Conservation (phyloP, 2,113 vertebrate genomes). For the Alosa alosa region DNA sequence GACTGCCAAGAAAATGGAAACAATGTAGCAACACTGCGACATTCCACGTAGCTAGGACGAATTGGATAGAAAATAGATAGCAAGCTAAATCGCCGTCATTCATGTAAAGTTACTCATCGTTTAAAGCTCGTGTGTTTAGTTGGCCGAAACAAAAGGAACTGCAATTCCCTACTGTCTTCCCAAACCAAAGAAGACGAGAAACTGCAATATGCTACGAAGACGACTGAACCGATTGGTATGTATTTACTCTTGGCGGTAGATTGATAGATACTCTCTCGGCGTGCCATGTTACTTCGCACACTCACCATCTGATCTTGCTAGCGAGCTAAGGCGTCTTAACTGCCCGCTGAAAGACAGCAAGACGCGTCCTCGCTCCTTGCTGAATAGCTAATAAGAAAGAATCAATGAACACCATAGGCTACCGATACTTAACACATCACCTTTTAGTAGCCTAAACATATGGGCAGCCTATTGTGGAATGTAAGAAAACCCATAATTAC, state of each 20-base stretch:
- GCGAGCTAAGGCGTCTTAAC: background rate
- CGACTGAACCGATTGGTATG: constrained; percentile 71
- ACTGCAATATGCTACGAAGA: constrained; percentile 70
- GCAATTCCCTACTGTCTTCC: constrained; percentile 52
- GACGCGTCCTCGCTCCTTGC: constrained; percentile 20
- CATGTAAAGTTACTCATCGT: constrained; percentile 68
- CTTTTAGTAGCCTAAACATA: background rate
- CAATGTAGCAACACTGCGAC: constrained; percentile 71
- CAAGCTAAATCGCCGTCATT: constrained; percentile 64
- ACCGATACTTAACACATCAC: background rate
- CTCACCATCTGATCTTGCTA: constrained; percentile 19
- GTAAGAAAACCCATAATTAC: background rate
- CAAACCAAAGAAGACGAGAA: constrained; percentile 47
- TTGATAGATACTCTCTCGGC: constrained; percentile 23
- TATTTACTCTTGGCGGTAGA: constrained; percentile 40
- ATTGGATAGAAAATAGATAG: constrained; percentile 68
- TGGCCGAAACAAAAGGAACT: constrained; percentile 53
- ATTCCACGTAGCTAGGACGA: constrained; percentile 61
- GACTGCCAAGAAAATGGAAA: constrained; percentile 64
- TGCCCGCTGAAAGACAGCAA: background rate
- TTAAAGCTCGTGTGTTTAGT: constrained; percentile 46
- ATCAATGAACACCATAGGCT: background rate
- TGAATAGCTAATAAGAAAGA: background rate
- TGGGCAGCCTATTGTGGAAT: background rate
- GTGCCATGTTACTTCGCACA: constrained; percentile 8